phyloP scores from a whole-genome alignment of 2,113 vertebrate species.

The Serinus canaria region DNA sequence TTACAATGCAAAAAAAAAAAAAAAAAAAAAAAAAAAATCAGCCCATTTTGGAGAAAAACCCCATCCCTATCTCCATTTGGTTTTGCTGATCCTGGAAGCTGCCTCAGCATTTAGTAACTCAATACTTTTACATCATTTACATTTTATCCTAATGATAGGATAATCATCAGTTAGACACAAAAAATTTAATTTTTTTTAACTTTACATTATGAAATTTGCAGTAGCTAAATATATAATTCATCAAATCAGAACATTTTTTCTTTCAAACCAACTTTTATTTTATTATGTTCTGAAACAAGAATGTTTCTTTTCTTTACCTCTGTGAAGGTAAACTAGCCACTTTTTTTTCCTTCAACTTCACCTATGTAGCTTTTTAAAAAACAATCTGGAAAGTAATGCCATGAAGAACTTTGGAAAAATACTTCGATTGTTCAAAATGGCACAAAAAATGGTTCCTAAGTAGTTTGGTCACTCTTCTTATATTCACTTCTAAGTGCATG shows the following conservation, averaged over 20 bases:
- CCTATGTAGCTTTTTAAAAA: background rate
- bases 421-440: background rate
- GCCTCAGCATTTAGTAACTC: constrained; percentile 21
- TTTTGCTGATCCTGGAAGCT: constrained; percentile 30
- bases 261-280: background rate
- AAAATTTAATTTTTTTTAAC: background rate
- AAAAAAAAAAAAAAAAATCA: background rate
- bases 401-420: background rate
- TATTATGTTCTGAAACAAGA: background rate
- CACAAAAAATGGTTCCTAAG: background rate
- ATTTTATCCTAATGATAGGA: background rate
- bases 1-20: background rate
- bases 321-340: background rate
- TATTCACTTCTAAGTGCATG: background rate
- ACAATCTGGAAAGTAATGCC: background rate
- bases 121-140: background rate
- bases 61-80: background rate
- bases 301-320: background rate
- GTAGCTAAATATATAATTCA: background rate
- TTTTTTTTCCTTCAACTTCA: background rate
- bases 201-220: background rate
- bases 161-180: background rate
- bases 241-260: background rate
- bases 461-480: background rate
- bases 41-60: background rate